Conservation (phyloP, 1,140 invertebrate species). For the Bathynomus jamesi region DNA sequence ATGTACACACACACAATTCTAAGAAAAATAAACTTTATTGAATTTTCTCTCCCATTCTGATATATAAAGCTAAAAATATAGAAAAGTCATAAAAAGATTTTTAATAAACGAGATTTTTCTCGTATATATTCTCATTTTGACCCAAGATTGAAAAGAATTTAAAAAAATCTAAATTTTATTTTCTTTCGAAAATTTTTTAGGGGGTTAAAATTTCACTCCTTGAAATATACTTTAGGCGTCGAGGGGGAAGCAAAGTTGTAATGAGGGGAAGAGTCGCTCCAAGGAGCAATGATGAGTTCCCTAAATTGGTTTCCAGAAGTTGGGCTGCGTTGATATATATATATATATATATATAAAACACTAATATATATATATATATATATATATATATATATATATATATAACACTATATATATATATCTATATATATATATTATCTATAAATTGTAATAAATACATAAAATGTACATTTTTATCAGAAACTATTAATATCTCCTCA, state of each 20-base stretch:
- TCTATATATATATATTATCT: background rate
- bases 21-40: too few relatives aligned
- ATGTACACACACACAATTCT: too few relatives aligned
- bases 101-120: background rate
- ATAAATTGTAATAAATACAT: background rate
- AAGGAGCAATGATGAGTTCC: background rate
- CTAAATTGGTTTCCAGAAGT: background rate
- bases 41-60: too few relatives aligned
- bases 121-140: background rate
- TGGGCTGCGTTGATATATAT: too few relatives aligned
- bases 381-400: background rate
- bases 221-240: background rate
- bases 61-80: too few relatives aligned
- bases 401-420: background rate
- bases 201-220: background rate
- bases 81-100: too few relatives aligned
- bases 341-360: background rate
- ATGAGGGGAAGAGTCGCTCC: background rate
- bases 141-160: background rate
- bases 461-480: conserved; percentile 13
- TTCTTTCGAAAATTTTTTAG: background rate
- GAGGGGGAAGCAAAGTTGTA: background rate
- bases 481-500: conserved; percentile 12
- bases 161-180: background rate
- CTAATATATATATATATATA: background rate